Conservation (phyloP, 2,797 vertebrate species). For the Bradypus variegatus region DNA sequence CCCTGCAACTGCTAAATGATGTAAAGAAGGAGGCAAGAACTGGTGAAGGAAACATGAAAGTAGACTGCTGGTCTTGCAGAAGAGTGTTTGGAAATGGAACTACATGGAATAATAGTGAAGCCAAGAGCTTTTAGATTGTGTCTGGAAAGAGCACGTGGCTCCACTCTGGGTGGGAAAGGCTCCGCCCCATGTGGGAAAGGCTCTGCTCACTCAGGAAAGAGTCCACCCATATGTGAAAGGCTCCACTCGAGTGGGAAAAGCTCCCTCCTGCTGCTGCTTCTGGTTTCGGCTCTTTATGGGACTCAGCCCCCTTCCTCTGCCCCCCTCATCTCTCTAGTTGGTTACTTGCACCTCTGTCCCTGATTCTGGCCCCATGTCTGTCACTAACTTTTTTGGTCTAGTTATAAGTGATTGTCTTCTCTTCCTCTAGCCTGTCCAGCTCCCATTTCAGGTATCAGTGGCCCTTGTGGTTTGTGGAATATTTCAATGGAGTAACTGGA, state of each 20-base stretch:
- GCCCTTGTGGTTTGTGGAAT: accelerated
- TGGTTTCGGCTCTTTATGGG: background rate
- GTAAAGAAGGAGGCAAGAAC: accelerated
- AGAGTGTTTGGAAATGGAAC: background rate
- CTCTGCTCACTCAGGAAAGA: no score
- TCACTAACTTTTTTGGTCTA: accelerated
- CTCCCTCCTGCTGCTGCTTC: no score
- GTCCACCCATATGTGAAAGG: no score
- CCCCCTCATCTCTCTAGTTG: background rate
- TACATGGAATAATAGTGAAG: background rate
- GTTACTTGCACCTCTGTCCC: background rate
- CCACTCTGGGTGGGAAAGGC: background rate
- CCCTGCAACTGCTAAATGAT: accelerated
- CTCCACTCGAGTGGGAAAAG: no score
- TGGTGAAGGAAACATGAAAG: no score
- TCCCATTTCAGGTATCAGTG: background rate
- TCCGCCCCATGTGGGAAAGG: background rate
- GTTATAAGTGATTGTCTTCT: accelerated
- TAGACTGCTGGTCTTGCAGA: background rate
- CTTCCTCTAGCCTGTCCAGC: background rate
- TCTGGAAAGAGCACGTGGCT: background rate
- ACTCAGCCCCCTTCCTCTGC: no score
- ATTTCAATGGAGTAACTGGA: no score
- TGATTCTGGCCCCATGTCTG: accelerated
- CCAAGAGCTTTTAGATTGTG: background rate